Conservation (phyloP, 2,113 vertebrate genomes). For the Barbus barbus region DNA sequence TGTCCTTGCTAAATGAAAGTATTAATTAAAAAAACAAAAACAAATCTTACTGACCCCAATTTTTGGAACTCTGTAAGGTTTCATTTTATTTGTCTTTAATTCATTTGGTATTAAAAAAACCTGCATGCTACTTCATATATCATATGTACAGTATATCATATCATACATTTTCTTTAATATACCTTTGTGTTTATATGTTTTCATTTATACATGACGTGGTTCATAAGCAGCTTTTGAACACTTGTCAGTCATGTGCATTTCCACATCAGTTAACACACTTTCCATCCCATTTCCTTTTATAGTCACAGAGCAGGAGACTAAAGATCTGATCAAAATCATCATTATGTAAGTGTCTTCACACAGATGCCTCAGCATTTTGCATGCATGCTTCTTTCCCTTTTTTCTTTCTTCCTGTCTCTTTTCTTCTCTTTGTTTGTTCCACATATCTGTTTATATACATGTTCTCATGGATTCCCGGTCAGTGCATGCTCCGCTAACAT, state of each 20-base stretch:
- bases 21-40: not conserved
- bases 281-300: slow-evolving; percentile 77
- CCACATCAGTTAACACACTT: slow-evolving; percentile 81
- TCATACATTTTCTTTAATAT: slow-evolving; percentile 1
- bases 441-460: slow-evolving; percentile 25
- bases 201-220: slow-evolving; percentile 31
- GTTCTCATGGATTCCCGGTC: slow-evolving; percentile 22
- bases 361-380: slow-evolving; percentile 62
- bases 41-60: not conserved
- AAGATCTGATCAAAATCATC: slow-evolving; percentile 94
- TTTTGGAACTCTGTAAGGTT: not conserved
- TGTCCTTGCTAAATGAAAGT: not conserved
- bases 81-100: slow-evolving; percentile 3
- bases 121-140: not conserved
- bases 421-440: not conserved
- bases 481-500: slow-evolving; percentile 70
- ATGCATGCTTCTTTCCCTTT: slow-evolving; percentile 39
- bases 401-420: not conserved
- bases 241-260: slow-evolving; percentile 65
- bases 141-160: not conserved
- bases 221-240: slow-evolving; percentile 49
- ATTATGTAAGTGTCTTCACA: slow-evolving; percentile 90
- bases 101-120: not conserved
- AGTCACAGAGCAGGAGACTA: slow-evolving; percentile 93
- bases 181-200: slow-evolving; percentile 12